Evolutionary conservation across 2,797 vertebrate genomes (phyloP).

Genomic region (Aselliscus stoliczkanus): DNA sequence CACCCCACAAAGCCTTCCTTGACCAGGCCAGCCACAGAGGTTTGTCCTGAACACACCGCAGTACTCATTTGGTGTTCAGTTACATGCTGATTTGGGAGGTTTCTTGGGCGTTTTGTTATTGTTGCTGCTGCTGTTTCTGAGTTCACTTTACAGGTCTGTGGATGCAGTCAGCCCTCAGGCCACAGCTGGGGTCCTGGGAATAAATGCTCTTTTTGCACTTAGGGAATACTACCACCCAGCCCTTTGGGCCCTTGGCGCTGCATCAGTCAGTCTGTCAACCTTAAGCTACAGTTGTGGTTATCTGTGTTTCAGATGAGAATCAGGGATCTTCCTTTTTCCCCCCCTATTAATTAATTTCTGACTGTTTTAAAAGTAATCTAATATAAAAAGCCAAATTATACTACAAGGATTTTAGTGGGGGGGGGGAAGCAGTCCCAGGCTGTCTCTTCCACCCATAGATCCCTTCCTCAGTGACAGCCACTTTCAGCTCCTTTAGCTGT

Average conservation of each 20-base stretch:
- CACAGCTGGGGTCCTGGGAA: not conserved
- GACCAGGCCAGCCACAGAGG: not conserved
- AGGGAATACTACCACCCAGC: not conserved
- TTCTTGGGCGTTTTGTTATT: not conserved
- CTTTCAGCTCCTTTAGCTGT: not conserved
- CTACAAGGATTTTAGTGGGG: not conserved
- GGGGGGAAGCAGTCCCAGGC: not conserved
- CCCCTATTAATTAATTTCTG: not conserved
- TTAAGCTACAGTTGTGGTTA: not conserved
- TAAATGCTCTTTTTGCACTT: not conserved
- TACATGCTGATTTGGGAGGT: not conserved
- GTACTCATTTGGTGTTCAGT: not conserved
- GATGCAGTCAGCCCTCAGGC: conserved; percentile 16
- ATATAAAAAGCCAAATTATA: not conserved
- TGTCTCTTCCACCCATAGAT: not conserved
- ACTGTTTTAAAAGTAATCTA: not conserved
- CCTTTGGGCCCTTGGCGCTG: not conserved
- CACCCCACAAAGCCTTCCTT: not conserved
- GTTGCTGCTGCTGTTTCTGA: conserved; percentile 13
- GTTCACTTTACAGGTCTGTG: not conserved
- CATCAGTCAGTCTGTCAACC: not conserved
- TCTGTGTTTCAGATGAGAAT: conserved; percentile 1
- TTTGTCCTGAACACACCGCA: not conserved
- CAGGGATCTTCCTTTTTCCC: not conserved
- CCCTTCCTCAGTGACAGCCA: not conserved